Evolutionary conservation across 37 sponge, comb jelly and placozoan species (phyloP).

Genomic region (Corticium candelabrum): DNA sequence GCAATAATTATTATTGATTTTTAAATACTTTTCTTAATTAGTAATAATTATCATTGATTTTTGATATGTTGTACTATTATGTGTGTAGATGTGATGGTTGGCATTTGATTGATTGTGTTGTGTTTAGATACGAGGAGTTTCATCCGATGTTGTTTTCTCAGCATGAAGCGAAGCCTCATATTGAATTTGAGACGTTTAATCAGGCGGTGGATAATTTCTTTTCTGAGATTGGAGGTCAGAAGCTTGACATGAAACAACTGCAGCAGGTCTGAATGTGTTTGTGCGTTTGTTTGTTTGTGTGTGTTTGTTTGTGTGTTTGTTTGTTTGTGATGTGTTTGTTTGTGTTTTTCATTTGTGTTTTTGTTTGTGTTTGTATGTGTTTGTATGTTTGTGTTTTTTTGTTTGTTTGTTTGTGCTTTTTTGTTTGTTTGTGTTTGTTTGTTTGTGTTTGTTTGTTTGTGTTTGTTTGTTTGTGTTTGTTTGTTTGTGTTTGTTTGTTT

Average conservation of each 20-base stretch:
- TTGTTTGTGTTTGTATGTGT: neutral
- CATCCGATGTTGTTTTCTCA: slow-evolving; percentile 77
- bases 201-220: slow-evolving; percentile 88
- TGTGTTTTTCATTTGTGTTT: neutral
- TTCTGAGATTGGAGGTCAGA: slow-evolving; percentile 66
- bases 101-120: too few relatives aligned
- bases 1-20: too few relatives aligned
- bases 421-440: too few relatives aligned
- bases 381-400: neutral
- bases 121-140: slow-evolving; percentile 65
- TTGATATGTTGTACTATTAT: neutral
- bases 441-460: neutral
- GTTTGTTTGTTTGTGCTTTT: too few relatives aligned
- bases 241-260: slow-evolving; percentile 63
- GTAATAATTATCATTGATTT: too few relatives aligned
- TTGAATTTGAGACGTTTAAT: slow-evolving; percentile 34
- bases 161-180: slow-evolving; percentile 31
- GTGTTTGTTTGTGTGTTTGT: too few relatives aligned
- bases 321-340: too few relatives aligned
- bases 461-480: too few relatives aligned
- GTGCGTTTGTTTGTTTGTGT: too few relatives aligned
- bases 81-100: slow-evolving; percentile 6
- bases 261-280: slow-evolving; percentile 64
- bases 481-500: neutral
- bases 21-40: too few relatives aligned